phyloP scores from a whole-genome alignment of 2,888 invertebrate species.

The Drosophila suboccidentalis region DNA sequence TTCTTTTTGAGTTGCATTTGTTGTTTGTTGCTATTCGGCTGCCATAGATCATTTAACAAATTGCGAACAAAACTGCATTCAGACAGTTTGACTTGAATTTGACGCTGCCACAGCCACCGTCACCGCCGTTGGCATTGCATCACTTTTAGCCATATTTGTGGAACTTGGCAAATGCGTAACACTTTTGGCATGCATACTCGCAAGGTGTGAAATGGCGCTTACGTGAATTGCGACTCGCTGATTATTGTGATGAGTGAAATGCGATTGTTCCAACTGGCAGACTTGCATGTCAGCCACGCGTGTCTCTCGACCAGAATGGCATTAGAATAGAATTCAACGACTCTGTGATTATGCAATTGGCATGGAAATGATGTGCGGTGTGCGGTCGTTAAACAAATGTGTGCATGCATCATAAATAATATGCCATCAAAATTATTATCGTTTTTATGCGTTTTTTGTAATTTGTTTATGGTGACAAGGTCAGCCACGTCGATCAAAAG shows the following conservation, averaged over 20 bases:
- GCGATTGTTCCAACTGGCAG: conserved; percentile 35
- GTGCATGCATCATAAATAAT: conserved; percentile 59
- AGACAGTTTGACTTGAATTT: conserved; percentile 50
- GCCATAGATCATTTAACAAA: conserved; percentile 64
- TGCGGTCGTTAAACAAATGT: conserved; percentile 42
- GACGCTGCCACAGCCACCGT: conserved; percentile 19
- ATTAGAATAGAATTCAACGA: conserved; percentile 33
- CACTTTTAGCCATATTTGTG: conserved; percentile 54
- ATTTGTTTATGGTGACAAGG: conserved; percentile 39
- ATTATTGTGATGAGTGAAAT: conserved; percentile 45
- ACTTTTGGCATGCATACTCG: conserved; percentile 51
- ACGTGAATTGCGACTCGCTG: conserved; percentile 25
- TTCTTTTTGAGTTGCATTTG: conserved; percentile 17
- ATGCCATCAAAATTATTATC: conserved; percentile 53
- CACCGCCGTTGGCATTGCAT: conserved; percentile 48
- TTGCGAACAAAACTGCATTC: conserved; percentile 58
- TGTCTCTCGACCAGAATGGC: conserved; percentile 9
- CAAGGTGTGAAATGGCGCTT: conserved; percentile 61
- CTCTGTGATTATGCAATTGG: conserved; percentile 70
- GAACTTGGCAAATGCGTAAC: conserved; percentile 60
- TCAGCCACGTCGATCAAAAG: conserved; percentile 33
- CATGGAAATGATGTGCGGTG: conserved; percentile 54
- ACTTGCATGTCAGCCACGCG: conserved; percentile 32
- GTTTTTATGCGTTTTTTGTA: conserved; percentile 35
- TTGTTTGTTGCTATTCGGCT: conserved; percentile 21